Evolutionary conservation across 2,888 invertebrate species (phyloP).

Genomic region (Julus scandinavius): DNA sequence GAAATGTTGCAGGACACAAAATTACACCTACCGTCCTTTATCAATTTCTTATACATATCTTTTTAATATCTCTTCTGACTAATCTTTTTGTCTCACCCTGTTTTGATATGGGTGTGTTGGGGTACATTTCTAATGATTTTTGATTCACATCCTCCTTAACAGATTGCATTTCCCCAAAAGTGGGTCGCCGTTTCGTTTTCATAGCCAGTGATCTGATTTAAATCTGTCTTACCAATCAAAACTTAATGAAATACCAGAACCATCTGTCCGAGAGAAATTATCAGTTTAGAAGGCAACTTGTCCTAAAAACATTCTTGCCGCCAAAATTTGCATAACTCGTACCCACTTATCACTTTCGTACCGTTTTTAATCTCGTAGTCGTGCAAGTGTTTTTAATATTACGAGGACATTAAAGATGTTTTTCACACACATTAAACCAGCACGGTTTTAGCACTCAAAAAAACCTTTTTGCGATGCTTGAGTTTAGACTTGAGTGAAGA

Average conservation of each 20-base stretch:
- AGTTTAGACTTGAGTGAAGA: too few relatives aligned
- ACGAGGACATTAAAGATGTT: constrained; percentile 8
- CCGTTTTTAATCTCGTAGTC: constrained; percentile 1
- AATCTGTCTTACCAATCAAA: constrained; percentile 43
- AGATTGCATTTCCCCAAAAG: constrained; percentile 36
- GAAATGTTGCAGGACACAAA: too few relatives aligned
- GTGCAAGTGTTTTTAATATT: neutral
- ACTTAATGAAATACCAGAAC: constrained; percentile 30
- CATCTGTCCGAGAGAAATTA: constrained; percentile 41
- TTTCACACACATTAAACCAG: neutral
- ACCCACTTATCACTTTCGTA: constrained; percentile 40
- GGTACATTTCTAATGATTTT: constrained; percentile 31
- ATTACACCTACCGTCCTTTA: too few relatives aligned
- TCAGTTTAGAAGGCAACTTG: constrained; percentile 28
- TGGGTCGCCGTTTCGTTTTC: constrained; percentile 48
- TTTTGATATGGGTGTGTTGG: constrained; percentile 1
- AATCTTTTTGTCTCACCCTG: neutral
- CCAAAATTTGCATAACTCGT: constrained; percentile 39
- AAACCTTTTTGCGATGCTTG: too few relatives aligned
- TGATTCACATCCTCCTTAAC: neutral
- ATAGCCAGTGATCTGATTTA: constrained; percentile 44
- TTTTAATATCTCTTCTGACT: neutral
- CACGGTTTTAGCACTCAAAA: neutral
- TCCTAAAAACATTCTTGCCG: constrained; percentile 21
- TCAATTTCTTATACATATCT: too few relatives aligned